Evolutionary conservation across 1,140 invertebrate genomes (phyloP), one percentile per base, ranked within the genome.

Genomic region (Polyergus mexicanus): DNA sequence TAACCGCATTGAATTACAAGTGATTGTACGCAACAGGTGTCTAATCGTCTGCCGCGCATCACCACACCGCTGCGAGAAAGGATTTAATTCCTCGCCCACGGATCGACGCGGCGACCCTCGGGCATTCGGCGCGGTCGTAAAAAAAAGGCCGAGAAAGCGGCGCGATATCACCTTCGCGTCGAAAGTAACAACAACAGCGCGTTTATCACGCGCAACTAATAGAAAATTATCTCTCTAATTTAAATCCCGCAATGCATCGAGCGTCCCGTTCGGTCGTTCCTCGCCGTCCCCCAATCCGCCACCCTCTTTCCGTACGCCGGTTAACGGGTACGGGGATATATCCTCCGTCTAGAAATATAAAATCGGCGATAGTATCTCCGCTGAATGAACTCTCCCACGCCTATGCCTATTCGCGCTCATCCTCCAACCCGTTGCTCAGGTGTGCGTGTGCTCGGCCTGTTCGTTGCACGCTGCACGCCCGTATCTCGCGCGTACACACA

Each of bases 331-430:
- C 86, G 81, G 47, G 47, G 80, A 87, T 92, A 95, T 94, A 94
- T 94, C 93, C 94, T 94, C 93, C 94, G 94, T 91, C 92, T 94
- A 93, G 88, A 92, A 94, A 94, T 95, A 94, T 95, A 94, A 94
- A 94, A 94, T 94, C 94, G 93, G 92, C 92, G 94, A 95, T 95
- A 95, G 92, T 94, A 95, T 94, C 94, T 95, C 91, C 94, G 89
- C 94, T 94, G 92, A 95, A 95, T 94, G 94, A 94, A 95, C 94
- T 95, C 94, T 95, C 94, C 94, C 94, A 95, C 94, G 94, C 94
- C 94, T 95, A 94, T 94, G 91, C 84, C 85, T 87, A 91, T 89
- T 89, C 86, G 89, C 88, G 85, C 76, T 88, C 88, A 60, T 90
- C 88, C 85, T 78, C 58, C 60, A 71, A 47, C 81, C 81, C 32